phyloP scores from a whole-genome alignment of 2,797 vertebrate genomes.

The Halcyon chelicuti region DNA sequence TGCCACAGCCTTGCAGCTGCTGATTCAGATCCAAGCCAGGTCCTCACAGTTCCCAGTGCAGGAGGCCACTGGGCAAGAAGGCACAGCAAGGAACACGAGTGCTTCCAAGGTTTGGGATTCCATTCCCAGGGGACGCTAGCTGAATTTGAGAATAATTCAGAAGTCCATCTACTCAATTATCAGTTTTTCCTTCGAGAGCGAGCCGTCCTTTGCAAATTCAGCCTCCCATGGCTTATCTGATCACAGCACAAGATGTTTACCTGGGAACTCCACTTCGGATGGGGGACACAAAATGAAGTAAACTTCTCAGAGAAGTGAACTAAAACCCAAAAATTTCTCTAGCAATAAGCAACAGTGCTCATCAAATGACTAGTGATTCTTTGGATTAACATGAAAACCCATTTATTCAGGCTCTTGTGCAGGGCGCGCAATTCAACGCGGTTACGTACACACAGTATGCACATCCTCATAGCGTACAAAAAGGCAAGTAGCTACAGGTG shows the following conservation, averaged over 20 bases:
- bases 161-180: background rate
- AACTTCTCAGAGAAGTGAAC: background rate
- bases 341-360: background rate
- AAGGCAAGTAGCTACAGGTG: background rate
- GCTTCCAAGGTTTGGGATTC: background rate
- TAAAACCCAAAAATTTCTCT: too few relatives aligned
- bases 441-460: conserved; percentile 53
- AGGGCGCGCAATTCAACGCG: conserved; percentile 12
- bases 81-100: rapidly evolving
- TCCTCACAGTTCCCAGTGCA: rapidly evolving
- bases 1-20: background rate
- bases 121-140: background rate
- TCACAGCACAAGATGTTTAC: background rate
- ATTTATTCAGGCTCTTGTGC: conserved; percentile 80
- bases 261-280: background rate
- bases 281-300: background rate
- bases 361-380: conserved; percentile 15
- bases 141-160: background rate
- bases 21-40: background rate
- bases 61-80: background rate
- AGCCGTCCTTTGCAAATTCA: background rate
- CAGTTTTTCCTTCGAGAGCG: background rate
- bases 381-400: conserved; percentile 28
- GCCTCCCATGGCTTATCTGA: background rate
- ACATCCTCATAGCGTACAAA: conserved; percentile 43